These are phyloP conservation scores for Aromia moschata DNA, from an alignment of 2,888 invertebrate species.

Conservation along the genomic window DNA sequence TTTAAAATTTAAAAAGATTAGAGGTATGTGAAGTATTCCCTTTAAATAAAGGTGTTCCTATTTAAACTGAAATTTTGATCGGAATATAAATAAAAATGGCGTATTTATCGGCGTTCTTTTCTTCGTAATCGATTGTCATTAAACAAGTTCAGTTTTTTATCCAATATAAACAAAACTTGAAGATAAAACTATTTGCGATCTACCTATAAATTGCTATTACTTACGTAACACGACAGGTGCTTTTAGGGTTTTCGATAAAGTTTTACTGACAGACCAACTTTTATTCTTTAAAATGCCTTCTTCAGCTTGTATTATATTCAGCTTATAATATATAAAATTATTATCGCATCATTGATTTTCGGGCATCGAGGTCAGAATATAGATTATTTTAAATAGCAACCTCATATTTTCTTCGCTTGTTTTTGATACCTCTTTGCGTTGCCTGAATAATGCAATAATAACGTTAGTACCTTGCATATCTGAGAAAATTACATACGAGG, in stretches of 20 bases:
- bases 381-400: too few relatives aligned
- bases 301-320: too few relatives aligned
- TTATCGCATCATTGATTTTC: too few relatives aligned
- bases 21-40: constrained; percentile 6
- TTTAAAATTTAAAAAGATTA: constrained; percentile 23
- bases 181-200: not conserved
- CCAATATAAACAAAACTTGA: not conserved
- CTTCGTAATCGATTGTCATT: not conserved
- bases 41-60: constrained; percentile 10
- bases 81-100: not conserved
- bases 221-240: not conserved
- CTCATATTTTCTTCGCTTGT: too few relatives aligned
- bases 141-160: not conserved
- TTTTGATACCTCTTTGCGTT: too few relatives aligned
- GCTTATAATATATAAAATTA: too few relatives aligned
- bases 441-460: too few relatives aligned
- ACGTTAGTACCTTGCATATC: too few relatives aligned
- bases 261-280: too few relatives aligned
- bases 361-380: too few relatives aligned
- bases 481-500: too few relatives aligned
- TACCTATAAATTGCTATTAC: not conserved
- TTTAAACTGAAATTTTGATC: not conserved
- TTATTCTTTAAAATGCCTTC: too few relatives aligned
- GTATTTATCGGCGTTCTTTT: not conserved
- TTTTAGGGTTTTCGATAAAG: not conserved